phyloP scores from a whole-genome alignment of 1,140 invertebrate species.

The Polyergus mexicanus region DNA sequence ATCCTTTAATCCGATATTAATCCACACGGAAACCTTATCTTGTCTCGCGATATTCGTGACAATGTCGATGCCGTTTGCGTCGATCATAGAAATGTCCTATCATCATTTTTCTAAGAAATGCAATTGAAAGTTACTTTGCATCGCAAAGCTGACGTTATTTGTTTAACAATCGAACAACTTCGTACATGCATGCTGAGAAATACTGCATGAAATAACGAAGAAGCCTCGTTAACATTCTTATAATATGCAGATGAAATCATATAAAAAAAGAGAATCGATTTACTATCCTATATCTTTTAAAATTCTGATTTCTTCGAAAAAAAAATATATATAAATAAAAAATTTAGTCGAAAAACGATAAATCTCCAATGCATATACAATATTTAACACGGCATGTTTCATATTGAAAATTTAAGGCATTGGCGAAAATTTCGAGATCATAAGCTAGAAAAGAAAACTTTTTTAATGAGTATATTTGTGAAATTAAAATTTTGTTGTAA shows the following conservation, averaged over 20 bases:
- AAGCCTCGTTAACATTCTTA: not conserved
- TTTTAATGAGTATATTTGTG: not conserved
- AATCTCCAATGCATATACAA: not conserved
- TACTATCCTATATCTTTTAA: not conserved
- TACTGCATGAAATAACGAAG: slow-evolving; percentile 7
- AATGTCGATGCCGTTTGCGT: slow-evolving; percentile 38
- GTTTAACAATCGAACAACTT: slow-evolving; percentile 38
- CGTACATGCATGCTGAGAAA: not conserved
- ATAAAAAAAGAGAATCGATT: not conserved
- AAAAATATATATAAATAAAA: not conserved
- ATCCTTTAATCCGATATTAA: slow-evolving; percentile 4
- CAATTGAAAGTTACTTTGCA: slow-evolving; percentile 35
- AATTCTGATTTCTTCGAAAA: not conserved
- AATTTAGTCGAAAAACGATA: not conserved
- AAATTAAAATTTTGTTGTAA: not conserved
- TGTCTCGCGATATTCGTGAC: slow-evolving; percentile 3
- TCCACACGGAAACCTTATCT: slow-evolving; percentile 4
- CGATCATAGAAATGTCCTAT: slow-evolving; percentile 29
- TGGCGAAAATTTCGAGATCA: not conserved
- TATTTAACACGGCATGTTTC: not conserved
- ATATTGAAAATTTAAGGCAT: not conserved
- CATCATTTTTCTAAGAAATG: slow-evolving; percentile 56
- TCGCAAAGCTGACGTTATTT: slow-evolving; percentile 36
- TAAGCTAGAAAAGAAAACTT: not conserved
- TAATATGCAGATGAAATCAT: not conserved